Evolutionary conservation across 2,888 invertebrate species (phyloP).

Genomic region (Eucera pruinosa): DNA sequence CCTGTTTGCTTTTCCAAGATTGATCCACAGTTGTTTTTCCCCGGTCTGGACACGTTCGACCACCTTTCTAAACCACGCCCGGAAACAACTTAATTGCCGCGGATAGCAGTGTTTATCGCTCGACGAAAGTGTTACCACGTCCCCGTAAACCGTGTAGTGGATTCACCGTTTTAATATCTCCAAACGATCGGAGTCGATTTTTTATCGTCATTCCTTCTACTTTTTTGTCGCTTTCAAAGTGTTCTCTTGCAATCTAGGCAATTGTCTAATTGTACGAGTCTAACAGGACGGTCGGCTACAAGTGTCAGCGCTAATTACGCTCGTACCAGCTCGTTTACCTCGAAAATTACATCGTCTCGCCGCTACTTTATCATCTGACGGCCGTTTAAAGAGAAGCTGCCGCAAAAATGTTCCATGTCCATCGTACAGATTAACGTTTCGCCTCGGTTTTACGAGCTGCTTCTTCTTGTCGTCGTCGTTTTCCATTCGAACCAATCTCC

Average conservation of each 20-base stretch:
- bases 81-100: slow-evolving; percentile 52
- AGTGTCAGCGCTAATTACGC: slow-evolving; percentile 39
- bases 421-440: slow-evolving; percentile 26
- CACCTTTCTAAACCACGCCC: slow-evolving; percentile 29
- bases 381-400: slow-evolving; percentile 23
- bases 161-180: slow-evolving; percentile 35
- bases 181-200: slow-evolving; percentile 11
- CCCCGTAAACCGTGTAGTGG: slow-evolving; percentile 13
- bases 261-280: slow-evolving; percentile 38
- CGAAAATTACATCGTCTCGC: slow-evolving; percentile 24
- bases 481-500: background rate
- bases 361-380: slow-evolving; percentile 34
- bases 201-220: background rate
- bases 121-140: slow-evolving; percentile 32
- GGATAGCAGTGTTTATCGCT: slow-evolving; percentile 19
- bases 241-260: background rate
- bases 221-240: background rate
- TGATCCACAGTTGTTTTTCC: slow-evolving; percentile 26
- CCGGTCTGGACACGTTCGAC: slow-evolving; percentile 19
- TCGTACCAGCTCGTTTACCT: slow-evolving; percentile 35
- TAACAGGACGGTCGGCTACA: slow-evolving; percentile 13
- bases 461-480: slow-evolving; percentile 2
- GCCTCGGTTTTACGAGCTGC: slow-evolving; percentile 25
- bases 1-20: slow-evolving; percentile 27
- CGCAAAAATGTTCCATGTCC: slow-evolving; percentile 21